Conservation (phyloP, 2,113 vertebrate species). For the Physeter macrocephalus region DNA sequence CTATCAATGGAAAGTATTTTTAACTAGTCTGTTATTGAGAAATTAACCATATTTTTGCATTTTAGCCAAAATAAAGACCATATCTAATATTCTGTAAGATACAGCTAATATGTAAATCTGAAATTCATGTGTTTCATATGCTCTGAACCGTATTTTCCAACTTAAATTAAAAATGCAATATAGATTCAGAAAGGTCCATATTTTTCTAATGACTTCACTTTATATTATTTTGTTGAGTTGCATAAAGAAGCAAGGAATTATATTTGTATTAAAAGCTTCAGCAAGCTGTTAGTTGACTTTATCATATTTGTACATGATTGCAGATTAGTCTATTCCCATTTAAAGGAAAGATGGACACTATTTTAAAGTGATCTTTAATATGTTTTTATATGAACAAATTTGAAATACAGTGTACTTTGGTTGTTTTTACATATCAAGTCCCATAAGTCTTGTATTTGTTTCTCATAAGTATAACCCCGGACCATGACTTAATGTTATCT, state of each 20-base stretch:
- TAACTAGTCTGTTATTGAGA: constrained; percentile 56
- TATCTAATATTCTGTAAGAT: constrained; percentile 42
- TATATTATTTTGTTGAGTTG: constrained; percentile 59
- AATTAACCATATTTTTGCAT: constrained; percentile 61
- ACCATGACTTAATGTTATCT: constrained; percentile 65
- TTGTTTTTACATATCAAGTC: constrained; percentile 68
- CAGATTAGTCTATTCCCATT: constrained; percentile 70
- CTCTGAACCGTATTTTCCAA: constrained; percentile 62
- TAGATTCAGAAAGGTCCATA: constrained; percentile 66
- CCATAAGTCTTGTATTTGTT: constrained; percentile 53
- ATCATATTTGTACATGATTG: constrained; percentile 70
- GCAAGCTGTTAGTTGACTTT: constrained; percentile 57
- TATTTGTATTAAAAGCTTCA: constrained; percentile 67
- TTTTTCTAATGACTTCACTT: constrained; percentile 69
- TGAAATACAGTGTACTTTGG: constrained; percentile 69
- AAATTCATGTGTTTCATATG: constrained; percentile 48
- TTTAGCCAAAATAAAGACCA: constrained; percentile 57
- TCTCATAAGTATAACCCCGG: constrained; percentile 62
- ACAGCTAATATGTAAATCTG: constrained; percentile 36
- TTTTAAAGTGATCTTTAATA: constrained; percentile 79
- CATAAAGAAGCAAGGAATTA: constrained; percentile 63
- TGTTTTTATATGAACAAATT: constrained; percentile 79
- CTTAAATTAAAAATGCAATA: constrained; percentile 52
- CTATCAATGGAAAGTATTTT: constrained; percentile 42
- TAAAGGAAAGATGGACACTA: constrained; percentile 76